Evolutionary conservation across 1,140 invertebrate genomes (phyloP), one percentile per base, ranked within the genome.

Genomic region (Bombus terrestris): DNA sequence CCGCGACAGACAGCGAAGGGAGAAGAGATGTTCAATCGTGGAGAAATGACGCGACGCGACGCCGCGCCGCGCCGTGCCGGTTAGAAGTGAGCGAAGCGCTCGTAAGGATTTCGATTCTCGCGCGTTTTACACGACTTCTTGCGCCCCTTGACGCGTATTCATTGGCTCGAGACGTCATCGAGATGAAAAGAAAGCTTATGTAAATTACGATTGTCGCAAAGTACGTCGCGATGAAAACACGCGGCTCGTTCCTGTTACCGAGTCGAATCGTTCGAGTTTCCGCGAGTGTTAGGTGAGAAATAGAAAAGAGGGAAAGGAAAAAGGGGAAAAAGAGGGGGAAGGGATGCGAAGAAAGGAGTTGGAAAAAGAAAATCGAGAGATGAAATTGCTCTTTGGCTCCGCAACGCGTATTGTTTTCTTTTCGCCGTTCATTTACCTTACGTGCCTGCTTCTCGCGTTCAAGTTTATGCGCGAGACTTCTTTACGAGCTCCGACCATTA

Each of bases 321-420:
- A 25, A 66, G 18, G n/a, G 4, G 64, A 9, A n/a, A 69, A 35
- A 22, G 53, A 64, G 28, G 59, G 22, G 39, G 72, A 37, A 47
- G 41, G 9, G n/a, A n/a, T 10, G 28, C 75, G 15, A 53, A 3
- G n/a, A 12, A 37, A 25, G 25, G 57, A 53, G 53, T 39, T 84
- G 89, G 88, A 86, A 90, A 91, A 92, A 92, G 88, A 89, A 90
- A 91, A 93, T 43, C 80, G 79, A 87, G 80, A 86, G 80, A 28
- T 83, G 81, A 83, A 92, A 92, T 92, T 92, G 85, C 86, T 91
- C 84, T 88, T 83, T 83, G 81, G 66, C 76, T 82, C 69, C 37
- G 41, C 47, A 39, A 41, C 64, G 80, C 74, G 84, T 91, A 87
- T 89, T 91, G 88, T 92, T 92, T 92, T 91, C 86, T 85, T 87